A percentile compares a stretch with the other conserved stretches of the same genome.
phyloP scores from a whole-genome alignment of 2,888 invertebrate species.

The Eupithecia inturbata region DNA sequence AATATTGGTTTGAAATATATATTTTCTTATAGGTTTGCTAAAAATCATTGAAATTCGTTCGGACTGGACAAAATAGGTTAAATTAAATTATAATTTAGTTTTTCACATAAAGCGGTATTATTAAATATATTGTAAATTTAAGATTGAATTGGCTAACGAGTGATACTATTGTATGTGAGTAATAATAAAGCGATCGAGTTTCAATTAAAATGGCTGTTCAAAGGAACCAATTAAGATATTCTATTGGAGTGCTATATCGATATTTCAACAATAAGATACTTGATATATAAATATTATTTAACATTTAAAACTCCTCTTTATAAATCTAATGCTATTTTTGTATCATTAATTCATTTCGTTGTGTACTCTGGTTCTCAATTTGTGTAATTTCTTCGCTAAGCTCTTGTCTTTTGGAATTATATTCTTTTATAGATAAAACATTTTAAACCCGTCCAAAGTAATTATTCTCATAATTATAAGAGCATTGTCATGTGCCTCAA shows the following conservation, averaged over 20 bases:
- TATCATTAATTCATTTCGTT: background rate
- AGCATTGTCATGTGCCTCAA: conserved; percentile 38
- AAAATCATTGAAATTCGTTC: background rate
- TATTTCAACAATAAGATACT: conserved; percentile 6
- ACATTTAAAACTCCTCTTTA: conserved; percentile 7
- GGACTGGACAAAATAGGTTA: background rate
- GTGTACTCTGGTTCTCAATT: background rate
- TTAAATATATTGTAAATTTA: background rate
- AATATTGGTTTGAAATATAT: no score
- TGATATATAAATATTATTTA: background rate
- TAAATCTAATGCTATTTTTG: conserved; percentile 1
- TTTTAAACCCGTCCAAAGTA: conserved; percentile 44
- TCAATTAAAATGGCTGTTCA: conserved; percentile 59
- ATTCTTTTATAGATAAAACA: conserved; percentile 16
- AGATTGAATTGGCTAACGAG: conserved; percentile 53
- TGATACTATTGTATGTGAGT: conserved; percentile 68
- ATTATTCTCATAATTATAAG: conserved; percentile 27
- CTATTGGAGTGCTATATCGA: conserved; percentile 41
- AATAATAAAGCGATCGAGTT: conserved; percentile 51
- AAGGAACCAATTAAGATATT: conserved; percentile 65
- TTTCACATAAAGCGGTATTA: no score
- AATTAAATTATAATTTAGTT: background rate
- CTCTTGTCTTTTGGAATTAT: conserved; percentile 1
- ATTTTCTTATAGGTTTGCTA: background rate
- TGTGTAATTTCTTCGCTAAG: conserved; percentile 7